phyloP scores from a whole-genome alignment of 2,113 vertebrate genomes.

The Heptranchias perlo region DNA sequence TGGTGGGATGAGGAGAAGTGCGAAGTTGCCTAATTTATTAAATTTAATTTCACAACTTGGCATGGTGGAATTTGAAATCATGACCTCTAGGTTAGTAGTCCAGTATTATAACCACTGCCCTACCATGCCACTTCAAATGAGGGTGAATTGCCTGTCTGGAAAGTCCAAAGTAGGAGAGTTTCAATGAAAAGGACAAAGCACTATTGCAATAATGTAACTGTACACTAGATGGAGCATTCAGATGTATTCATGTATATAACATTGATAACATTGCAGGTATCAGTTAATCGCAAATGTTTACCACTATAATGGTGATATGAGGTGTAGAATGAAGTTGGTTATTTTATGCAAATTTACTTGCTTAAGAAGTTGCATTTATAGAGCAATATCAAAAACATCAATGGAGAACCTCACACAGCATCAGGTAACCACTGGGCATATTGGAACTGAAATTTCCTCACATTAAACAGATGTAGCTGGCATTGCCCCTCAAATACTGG shows the following conservation, averaged over 20 bases:
- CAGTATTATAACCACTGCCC: not conserved
- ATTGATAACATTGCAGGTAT: not conserved
- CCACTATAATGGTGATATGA: not conserved
- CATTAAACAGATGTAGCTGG: not conserved
- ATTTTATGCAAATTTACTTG: not conserved
- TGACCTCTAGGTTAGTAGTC: not conserved
- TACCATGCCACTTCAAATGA: not conserved
- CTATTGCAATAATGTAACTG: not conserved
- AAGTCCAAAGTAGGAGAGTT: not conserved
- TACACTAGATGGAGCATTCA: slow-evolving; percentile 22
- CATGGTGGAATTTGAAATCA: not conserved
- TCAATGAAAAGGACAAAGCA: not conserved
- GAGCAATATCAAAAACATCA: not conserved
- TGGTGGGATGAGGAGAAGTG: not conserved
- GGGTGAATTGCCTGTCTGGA: not conserved
- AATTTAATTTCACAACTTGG: not conserved
- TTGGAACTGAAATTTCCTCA: not conserved
- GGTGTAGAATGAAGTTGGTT: not conserved
- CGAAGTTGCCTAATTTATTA: not conserved
- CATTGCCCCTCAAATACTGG: not conserved
- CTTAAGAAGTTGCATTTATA: not conserved
- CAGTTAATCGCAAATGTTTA: not conserved
- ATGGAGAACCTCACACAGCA: not conserved
- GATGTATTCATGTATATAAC: not conserved
- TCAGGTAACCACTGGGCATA: not conserved